These are phyloP conservation scores for Nyctereutes procyonoides DNA, from an alignment of 2,113 vertebrate species.

Conservation along the genomic window DNA sequence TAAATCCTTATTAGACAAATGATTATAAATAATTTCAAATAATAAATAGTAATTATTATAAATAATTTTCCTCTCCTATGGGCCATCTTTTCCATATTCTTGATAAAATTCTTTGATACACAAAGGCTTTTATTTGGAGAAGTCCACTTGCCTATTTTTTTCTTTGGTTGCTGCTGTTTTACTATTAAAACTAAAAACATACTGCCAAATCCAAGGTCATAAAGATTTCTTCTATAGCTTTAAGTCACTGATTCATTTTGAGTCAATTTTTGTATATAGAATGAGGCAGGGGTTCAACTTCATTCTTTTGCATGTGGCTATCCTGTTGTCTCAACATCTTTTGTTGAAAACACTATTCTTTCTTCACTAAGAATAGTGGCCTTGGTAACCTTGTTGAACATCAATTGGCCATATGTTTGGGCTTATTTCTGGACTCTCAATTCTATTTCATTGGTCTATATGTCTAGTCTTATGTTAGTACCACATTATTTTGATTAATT, in stretches of 20 bases:
- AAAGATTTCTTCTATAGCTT: constrained; percentile 33
- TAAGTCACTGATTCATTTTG: neutral
- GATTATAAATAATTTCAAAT: neutral
- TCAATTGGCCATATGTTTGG: neutral
- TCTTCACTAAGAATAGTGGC: neutral
- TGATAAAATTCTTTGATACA: neutral
- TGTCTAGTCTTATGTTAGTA: neutral
- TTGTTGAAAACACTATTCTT: neutral
- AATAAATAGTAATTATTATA: neutral
- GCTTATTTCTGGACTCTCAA: constrained; percentile 37
- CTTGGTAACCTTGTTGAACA: neutral
- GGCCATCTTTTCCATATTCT: neutral
- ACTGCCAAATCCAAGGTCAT: neutral
- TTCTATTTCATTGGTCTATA: constrained; percentile 33
- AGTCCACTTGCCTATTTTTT: neutral
- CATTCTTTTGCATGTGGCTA: neutral
- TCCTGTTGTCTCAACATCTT: neutral
- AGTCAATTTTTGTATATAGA: neutral
- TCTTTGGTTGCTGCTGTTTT: neutral
- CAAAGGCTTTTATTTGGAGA: constrained; percentile 17
- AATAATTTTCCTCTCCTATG: neutral
- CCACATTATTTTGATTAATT: neutral
- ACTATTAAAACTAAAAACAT: neutral
- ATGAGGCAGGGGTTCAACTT: neutral
- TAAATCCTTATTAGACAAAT: neutral